These are phyloP conservation scores for Andrena cerasifolii DNA, from an alignment of 1,140 invertebrate species.

Conservation along the genomic window DNA sequence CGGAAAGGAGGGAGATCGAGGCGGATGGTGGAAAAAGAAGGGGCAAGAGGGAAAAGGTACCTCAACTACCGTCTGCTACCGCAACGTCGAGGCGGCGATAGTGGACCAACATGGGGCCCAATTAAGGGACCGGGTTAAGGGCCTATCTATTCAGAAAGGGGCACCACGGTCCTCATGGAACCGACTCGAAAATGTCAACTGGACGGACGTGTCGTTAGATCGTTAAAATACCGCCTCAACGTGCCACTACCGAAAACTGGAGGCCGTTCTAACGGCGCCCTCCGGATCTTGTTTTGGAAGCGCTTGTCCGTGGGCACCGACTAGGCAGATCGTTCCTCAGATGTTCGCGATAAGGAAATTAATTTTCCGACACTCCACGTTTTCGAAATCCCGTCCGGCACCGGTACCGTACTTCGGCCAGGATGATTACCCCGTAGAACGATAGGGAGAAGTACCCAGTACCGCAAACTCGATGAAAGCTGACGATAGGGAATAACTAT, in stretches of 20 bases:
- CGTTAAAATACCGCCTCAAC: constrained; percentile 64
- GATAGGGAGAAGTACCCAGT: background rate
- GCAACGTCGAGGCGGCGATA: constrained; percentile 69
- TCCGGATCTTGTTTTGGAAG: constrained; percentile 35
- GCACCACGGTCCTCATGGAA: background rate
- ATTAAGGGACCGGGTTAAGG: constrained; percentile 72
- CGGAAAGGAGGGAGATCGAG: constrained; percentile 41
- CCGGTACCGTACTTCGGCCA: background rate
- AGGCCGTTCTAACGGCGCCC: background rate
- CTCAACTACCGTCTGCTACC: constrained; percentile 70
- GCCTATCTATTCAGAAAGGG: constrained; percentile 64
- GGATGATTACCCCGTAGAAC: background rate
- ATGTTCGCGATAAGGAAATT: constrained; percentile 55
- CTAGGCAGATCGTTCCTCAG: background rate
- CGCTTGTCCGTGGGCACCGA: background rate
- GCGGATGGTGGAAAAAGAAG: constrained; percentile 50
- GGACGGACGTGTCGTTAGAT: constrained; percentile 58
- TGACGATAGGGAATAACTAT: background rate
- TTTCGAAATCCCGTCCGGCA: background rate
- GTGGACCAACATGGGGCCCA: constrained; percentile 76
- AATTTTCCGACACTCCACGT: constrained; percentile 51
- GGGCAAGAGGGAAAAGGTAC: constrained; percentile 51
- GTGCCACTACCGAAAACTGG: constrained; percentile 39
- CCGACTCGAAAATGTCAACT: constrained; percentile 52
- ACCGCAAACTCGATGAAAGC: background rate